A percentile compares a stretch with the other conserved stretches of the same genome.
Conservation (phyloP, 2,888 invertebrate genomes). For the Liodrosophila aerea region DNA sequence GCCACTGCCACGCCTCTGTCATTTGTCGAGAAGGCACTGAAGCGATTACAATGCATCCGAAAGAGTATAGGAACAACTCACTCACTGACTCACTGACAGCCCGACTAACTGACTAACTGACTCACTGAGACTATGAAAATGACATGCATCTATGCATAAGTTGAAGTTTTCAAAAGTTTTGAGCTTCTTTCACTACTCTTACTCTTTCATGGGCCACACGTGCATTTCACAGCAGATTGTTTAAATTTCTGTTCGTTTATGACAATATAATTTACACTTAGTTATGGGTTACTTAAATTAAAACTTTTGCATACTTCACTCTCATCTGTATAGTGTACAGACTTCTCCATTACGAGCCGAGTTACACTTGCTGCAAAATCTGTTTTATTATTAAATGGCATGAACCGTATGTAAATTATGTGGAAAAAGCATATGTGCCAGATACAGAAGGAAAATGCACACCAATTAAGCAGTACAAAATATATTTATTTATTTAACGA, state of each 20-base stretch:
- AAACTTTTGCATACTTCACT: too few relatives aligned
- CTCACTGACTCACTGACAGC: not conserved
- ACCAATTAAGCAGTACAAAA: not conserved
- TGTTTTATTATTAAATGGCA: conserved; percentile 10
- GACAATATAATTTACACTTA: too few relatives aligned
- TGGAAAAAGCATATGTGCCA: not conserved
- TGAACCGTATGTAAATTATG: conserved; percentile 5
- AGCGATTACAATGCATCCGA: conserved; percentile 17
- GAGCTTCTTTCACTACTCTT: too few relatives aligned
- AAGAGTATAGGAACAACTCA: conserved; percentile 3
- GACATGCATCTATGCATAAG: conserved; percentile 10
- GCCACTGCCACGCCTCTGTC: conserved; percentile 1
- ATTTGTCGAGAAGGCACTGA: conserved; percentile 5
- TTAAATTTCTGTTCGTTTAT: not conserved
- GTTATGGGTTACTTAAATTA: too few relatives aligned
- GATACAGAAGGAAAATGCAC: not conserved
- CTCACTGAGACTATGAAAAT: not conserved
- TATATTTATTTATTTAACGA: not conserved
- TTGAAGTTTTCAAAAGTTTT: not conserved
- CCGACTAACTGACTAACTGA: not conserved
- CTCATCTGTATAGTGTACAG: not conserved
- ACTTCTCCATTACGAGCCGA: not conserved
- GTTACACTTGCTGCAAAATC: conserved; percentile 9
- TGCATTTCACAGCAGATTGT: too few relatives aligned
- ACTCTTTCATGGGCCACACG: too few relatives aligned